These are phyloP conservation scores for Henricia sp. DNA, from an alignment of 53 echinoderm and acorn worm genomes.

Conservation along the genomic window DNA sequence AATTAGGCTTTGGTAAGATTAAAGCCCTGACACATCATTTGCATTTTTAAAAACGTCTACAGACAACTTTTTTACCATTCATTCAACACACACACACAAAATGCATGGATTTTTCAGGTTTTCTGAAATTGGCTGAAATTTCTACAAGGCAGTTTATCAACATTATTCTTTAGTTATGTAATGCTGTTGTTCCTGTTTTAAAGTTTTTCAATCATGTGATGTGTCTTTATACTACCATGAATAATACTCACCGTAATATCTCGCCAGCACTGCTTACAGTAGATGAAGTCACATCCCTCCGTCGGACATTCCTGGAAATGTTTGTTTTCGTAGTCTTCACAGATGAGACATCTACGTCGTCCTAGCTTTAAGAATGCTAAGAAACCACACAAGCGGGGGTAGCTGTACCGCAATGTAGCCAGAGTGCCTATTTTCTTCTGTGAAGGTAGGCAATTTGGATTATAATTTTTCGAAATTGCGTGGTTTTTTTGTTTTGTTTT, in stretches of 20 bases:
- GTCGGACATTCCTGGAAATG: conserved; percentile 66
- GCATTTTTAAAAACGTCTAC: neutral
- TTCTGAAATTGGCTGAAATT: no score
- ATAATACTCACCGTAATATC: conserved; percentile 77
- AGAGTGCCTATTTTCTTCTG: conserved; percentile 78
- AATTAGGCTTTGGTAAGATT: no score
- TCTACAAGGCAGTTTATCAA: no score
- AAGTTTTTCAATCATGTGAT: no score
- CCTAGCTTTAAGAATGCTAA: conserved; percentile 62
- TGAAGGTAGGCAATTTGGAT: neutral
- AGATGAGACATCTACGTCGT: conserved; percentile 77
- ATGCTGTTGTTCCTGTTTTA: no score
- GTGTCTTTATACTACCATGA: no score
- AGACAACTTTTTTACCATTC: neutral
- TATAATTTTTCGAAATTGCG: no score
- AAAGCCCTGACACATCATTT: no score
- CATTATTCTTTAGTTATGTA: neutral
- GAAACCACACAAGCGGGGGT: conserved; percentile 72
- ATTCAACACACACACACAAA: no score
- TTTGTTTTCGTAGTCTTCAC: conserved; percentile 75
- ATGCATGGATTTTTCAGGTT: no score
- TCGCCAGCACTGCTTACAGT: conserved; percentile 83
- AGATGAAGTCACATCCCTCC: conserved; percentile 78
- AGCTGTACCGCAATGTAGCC: conserved; percentile 60
- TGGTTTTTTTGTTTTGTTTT: no score